A percentile compares a stretch with the other conserved stretches of the same genome.
Conservation (phyloP, 2,888 invertebrate species). For the Synergus laeviventris region DNA sequence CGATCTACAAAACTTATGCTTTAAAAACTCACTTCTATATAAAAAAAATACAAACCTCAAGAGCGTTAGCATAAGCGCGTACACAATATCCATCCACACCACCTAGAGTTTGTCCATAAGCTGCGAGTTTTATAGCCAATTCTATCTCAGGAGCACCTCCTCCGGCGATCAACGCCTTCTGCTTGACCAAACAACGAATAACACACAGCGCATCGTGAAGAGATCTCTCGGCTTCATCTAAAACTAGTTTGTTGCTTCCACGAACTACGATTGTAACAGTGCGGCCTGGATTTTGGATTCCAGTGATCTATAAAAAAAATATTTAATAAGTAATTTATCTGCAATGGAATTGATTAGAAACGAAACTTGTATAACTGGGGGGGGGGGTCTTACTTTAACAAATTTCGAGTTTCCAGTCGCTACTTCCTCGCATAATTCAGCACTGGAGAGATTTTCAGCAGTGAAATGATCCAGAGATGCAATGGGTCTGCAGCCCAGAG, state of each 20-base stretch:
- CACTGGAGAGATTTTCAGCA: conserved; percentile 92
- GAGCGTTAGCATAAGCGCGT: conserved; percentile 95
- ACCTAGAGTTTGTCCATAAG: conserved; percentile 88
- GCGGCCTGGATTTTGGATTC: conserved; percentile 90
- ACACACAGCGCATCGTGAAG: conserved; percentile 92
- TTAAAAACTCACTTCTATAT: too few relatives aligned
- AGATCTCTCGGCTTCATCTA: conserved; percentile 89
- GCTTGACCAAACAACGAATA: conserved; percentile 96
- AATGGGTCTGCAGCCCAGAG: conserved; percentile 94
- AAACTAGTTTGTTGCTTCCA: conserved; percentile 88
- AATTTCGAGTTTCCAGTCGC: conserved; percentile 92
- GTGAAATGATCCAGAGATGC: conserved; percentile 99
- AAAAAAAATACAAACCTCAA: conserved; percentile 79
- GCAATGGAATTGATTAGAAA: conserved; percentile 13
- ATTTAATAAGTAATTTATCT: conserved; percentile 9
- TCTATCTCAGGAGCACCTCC: conserved; percentile 99
- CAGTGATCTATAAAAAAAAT: conserved; percentile 82
- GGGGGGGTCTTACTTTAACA: conserved; percentile 87
- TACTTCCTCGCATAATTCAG: conserved; percentile 96
- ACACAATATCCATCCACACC: conserved; percentile 98
- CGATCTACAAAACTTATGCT: too few relatives aligned
- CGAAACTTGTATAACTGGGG: neutral
- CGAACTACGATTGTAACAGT: conserved; percentile 96
- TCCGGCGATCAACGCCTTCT: conserved; percentile 93
- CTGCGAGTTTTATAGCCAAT: conserved; percentile 89